phyloP scores from a whole-genome alignment of 2,888 invertebrate genomes.

The Tolmerus cingulatus region DNA sequence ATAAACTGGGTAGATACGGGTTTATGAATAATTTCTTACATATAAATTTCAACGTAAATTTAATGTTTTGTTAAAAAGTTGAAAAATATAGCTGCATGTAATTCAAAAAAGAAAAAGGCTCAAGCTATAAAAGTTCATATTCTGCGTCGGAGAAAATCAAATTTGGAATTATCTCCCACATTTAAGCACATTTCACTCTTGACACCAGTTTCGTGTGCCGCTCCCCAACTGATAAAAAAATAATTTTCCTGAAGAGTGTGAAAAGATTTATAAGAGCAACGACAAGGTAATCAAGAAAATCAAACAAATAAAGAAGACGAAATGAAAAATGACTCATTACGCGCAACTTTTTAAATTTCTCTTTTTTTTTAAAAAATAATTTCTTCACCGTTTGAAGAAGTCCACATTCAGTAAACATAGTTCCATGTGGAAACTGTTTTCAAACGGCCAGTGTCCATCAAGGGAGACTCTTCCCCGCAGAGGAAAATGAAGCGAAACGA shows the following conservation, averaged over 20 bases:
- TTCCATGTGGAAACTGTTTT: neutral
- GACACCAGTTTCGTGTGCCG: neutral
- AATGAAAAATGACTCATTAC: neutral
- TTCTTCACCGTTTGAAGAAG: neutral
- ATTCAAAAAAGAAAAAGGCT: neutral
- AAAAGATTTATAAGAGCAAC: neutral
- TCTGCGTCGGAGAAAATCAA: neutral
- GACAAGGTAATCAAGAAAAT: neutral
- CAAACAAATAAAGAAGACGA: neutral
- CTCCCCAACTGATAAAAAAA: neutral
- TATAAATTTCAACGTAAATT: no score
- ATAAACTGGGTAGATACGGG: no score
- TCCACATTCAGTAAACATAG: neutral
- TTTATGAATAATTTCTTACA: no score
- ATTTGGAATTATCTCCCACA: neutral
- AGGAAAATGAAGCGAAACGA: neutral
- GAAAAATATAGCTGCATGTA: no score
- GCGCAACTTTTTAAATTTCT: neutral
- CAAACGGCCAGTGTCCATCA: neutral
- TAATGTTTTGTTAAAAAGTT: no score
- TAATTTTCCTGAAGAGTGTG: neutral
- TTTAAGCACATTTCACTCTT: neutral
- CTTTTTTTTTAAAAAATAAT: neutral
- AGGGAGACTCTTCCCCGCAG: neutral
- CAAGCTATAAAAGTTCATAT: neutral